Conservation (phyloP, 2,797 vertebrate genomes). For the Rhinogobio ventralis region DNA sequence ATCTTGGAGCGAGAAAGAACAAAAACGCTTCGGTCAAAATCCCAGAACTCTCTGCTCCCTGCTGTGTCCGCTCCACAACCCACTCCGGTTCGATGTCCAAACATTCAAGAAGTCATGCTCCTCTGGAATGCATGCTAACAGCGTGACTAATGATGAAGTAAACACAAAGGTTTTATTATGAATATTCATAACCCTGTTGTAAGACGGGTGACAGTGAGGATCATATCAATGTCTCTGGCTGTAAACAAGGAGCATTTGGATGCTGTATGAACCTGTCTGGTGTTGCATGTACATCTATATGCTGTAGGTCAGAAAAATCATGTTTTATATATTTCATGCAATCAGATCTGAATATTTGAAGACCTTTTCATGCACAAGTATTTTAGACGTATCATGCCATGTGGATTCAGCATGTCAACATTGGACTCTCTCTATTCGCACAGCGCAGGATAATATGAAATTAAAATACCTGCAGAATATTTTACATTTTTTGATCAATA, state of each 20-base stretch:
- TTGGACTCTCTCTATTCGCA: not conserved
- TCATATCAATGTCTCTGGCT: not conserved
- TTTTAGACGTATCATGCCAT: too few species aligned
- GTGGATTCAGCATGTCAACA: not conserved
- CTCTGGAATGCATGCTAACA: not conserved
- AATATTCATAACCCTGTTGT: slow-evolving; percentile 23
- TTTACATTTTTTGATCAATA: not conserved
- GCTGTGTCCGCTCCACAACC: not conserved
- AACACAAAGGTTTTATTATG: not conserved
- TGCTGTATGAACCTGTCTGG: not conserved
- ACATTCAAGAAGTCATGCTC: not conserved
- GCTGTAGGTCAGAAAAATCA: not conserved
- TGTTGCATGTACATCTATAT: not conserved
- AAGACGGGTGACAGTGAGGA: not conserved
- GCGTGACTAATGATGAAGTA: not conserved
- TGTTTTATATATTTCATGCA: not conserved
- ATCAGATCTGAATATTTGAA: not conserved
- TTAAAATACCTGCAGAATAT: not conserved
- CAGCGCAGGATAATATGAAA: not conserved
- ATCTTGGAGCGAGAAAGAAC: not conserved
- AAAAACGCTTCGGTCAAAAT: not conserved
- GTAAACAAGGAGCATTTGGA: not conserved
- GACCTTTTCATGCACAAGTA: not conserved
- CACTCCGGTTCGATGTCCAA: not conserved
- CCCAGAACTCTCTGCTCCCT: slow-evolving; percentile 1